Evolutionary conservation across 2,888 invertebrate genomes (phyloP), one percentile per base, ranked within the genome.

Genomic region (Epinotia nisella): DNA sequence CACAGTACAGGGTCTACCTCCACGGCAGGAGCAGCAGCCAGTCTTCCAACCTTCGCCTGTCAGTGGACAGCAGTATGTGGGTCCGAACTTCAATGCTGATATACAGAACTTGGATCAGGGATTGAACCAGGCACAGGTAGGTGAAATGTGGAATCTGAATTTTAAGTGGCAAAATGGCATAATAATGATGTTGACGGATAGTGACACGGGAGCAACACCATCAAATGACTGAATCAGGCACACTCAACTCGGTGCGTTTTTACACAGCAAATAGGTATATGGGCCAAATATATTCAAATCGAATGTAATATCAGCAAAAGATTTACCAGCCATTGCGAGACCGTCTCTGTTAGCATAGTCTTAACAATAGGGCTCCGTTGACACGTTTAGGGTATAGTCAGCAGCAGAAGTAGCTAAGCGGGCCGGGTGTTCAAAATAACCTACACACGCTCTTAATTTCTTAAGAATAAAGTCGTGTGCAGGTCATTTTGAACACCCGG

Each of bases 1-100:
- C 0, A 89, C 91, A 13, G 93, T 93, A 70, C 92, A 91, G 78
- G 93, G 93, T 51, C 76, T 93, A 19, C 93, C 93, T 0, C 84
- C 82, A 0, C 83, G 68, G 9, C 62, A 82, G 41, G 93, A 93
- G 74, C 90, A 89, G 75, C 84, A 80, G 56, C 90, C 89, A 0
- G 86, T 90, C 72, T 93, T 93, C 83, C 88, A 89, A 71, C 77
- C 83, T 10, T 91, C 93, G 0, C 93, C 93, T 0, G 79, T 93
- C 51, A 89, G 86, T 76, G 93, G 93, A 15, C 88, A 89, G 79
- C 90, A 90, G 73, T 90, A 87, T 19, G 83, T 85, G 19, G 92
- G 93, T 11, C 87, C 88, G 0, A 82, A 78, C 21, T 89, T 91
- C 19, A 87, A 90, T 53, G 75, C 83, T 1, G 93, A 92, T 74